phyloP scores from a whole-genome alignment of 2,888 invertebrate species.

The Dryocosmus kuriphilus region DNA sequence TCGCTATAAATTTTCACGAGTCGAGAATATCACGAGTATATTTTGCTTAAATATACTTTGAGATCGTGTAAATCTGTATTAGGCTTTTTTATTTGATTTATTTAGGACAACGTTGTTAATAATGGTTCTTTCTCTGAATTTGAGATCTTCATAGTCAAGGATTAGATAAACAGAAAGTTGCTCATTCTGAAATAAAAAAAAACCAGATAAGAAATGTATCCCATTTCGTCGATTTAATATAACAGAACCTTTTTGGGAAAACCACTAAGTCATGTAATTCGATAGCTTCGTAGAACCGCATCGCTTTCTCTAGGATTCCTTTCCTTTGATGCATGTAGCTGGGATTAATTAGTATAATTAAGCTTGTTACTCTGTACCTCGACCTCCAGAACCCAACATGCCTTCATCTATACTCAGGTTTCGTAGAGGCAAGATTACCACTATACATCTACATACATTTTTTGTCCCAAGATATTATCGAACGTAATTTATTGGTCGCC shows the following conservation, averaged over 20 bases:
- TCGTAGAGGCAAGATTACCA: constrained; percentile 17
- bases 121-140: neutral
- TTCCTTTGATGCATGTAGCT: constrained; percentile 14
- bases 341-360: constrained; percentile 39
- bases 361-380: constrained; percentile 7
- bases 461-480: constrained; percentile 36
- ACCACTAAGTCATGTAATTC: neutral
- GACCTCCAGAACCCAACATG: constrained; percentile 24
- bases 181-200: neutral
- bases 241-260: neutral
- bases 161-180: neutral
- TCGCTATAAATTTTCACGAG: neutral
- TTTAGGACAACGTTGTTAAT: too few relatives aligned
- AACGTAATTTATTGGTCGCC: constrained; percentile 28
- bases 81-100: too few relatives aligned
- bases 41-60: neutral
- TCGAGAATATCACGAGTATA: too few relatives aligned
- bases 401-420: constrained; percentile 21
- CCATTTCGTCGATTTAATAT: neutral
- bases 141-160: neutral
- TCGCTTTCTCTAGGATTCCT: neutral
- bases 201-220: neutral
- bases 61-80: neutral
- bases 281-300: constrained; percentile 9
- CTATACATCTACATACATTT: constrained; percentile 4